Evolutionary conservation across 2,113 vertebrate species (phyloP).

Genomic region (Pitta sordida): DNA sequence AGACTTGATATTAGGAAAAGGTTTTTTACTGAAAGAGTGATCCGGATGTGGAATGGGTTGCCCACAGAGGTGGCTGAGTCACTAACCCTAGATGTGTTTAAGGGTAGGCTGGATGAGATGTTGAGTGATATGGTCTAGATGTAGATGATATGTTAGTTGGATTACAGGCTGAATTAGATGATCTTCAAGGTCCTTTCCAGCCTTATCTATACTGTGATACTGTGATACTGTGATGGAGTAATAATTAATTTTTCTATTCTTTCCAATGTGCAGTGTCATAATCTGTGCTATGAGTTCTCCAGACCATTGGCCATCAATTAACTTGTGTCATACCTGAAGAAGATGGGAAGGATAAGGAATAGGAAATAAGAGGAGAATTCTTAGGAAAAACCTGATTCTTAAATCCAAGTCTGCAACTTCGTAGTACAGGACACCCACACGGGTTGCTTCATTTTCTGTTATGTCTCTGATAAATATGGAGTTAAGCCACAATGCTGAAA

Average conservation of each 20-base stretch:
- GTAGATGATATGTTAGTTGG: too few species aligned
- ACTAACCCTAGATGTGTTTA: too few species aligned
- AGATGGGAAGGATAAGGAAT: background rate
- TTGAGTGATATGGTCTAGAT: too few species aligned
- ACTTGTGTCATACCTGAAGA: background rate
- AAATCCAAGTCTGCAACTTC: background rate
- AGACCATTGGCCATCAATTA: background rate
- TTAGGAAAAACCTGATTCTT: background rate
- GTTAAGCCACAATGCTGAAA: background rate
- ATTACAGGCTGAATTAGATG: too few species aligned
- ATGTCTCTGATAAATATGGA: background rate
- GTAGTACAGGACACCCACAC: background rate
- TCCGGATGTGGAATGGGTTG: too few species aligned
- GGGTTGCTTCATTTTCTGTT: background rate
- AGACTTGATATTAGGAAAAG: too few species aligned
- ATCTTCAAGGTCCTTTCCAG: too few species aligned
- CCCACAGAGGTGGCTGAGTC: too few species aligned
- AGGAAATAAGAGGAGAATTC: background rate
- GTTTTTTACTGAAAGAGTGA: too few species aligned
- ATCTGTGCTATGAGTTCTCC: background rate
- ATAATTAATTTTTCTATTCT: background rate
- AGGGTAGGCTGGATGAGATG: too few species aligned
- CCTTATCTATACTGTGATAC: too few species aligned
- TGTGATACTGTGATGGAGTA: accelerated
- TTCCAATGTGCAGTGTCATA: background rate